These are phyloP conservation scores for Spodoptera frugiperda DNA, from an alignment of 1,140 invertebrate species.

Conservation along the genomic window DNA sequence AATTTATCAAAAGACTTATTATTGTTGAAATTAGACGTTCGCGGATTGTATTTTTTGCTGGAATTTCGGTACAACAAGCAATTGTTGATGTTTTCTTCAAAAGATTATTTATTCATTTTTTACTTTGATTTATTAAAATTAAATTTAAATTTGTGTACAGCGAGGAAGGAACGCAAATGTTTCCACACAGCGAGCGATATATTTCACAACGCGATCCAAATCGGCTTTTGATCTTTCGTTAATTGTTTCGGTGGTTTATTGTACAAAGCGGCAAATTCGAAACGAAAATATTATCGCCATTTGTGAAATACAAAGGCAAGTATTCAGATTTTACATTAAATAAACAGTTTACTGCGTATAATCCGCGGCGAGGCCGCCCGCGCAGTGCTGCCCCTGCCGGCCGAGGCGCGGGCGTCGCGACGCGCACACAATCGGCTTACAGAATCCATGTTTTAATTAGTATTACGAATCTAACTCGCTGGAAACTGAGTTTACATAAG, in stretches of 20 bases:
- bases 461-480: not conserved
- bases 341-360: slow-evolving; percentile 21
- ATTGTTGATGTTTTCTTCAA: slow-evolving; percentile 6
- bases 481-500: slow-evolving; percentile 11
- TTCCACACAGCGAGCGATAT: no score
- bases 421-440: slow-evolving; percentile 17
- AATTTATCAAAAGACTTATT: slow-evolving; percentile 43
- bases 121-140: no score
- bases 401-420: not conserved
- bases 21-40: slow-evolving; percentile 41
- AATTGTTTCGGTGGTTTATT: no score
- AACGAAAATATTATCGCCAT: not conserved
- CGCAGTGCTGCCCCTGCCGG: not conserved
- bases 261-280: no score
- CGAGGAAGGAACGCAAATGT: no score
- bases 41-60: slow-evolving; percentile 29
- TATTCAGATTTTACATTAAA: not conserved
- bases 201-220: no score
- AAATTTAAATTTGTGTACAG: no score
- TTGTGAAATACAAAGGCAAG: not conserved
- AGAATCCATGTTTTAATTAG: slow-evolving; percentile 29
- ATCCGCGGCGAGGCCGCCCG: slow-evolving; percentile 8
- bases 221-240: no score
- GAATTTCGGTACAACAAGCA: slow-evolving; percentile 17
- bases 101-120: no score